Evolutionary conservation across 1,140 invertebrate species (phyloP).

Genomic region (Danaus melanippus): DNA sequence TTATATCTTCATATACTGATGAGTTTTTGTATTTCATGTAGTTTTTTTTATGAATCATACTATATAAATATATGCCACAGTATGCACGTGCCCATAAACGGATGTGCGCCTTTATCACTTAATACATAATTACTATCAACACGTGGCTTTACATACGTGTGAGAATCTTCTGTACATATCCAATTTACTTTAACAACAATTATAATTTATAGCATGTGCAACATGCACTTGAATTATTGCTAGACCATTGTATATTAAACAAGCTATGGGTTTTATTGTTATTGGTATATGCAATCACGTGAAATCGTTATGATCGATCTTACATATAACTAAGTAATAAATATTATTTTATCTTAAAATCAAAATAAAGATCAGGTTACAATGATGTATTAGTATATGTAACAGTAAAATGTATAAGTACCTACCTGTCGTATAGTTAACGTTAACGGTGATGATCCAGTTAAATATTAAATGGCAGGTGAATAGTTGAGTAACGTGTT

Average conservation of each 20-base stretch:
- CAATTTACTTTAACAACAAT: slow-evolving; percentile 2
- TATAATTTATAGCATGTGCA: slow-evolving; percentile 21
- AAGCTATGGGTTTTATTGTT: too few species aligned
- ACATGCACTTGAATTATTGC: slow-evolving; percentile 17
- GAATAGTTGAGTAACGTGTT: slow-evolving; percentile 27
- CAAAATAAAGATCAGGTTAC: too few species aligned
- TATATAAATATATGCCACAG: slow-evolving; percentile 5
- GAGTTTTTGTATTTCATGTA: slow-evolving; percentile 2
- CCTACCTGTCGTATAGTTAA: slow-evolving; percentile 1
- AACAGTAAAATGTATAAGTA: too few species aligned
- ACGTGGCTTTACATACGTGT: slow-evolving; percentile 44
- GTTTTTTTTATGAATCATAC: slow-evolving; percentile 2
- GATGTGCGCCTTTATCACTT: slow-evolving; percentile 39
- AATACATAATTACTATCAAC: slow-evolving; percentile 40
- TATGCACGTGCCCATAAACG: slow-evolving; percentile 36
- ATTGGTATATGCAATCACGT: too few species aligned
- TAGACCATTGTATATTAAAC: too few species aligned
- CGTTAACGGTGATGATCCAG: slow-evolving; percentile 18
- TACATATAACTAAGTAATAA: too few species aligned
- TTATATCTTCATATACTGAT: slow-evolving; percentile 6
- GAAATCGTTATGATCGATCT: too few species aligned
- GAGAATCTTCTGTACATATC: slow-evolving; percentile 15
- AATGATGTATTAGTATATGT: too few species aligned
- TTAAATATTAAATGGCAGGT: slow-evolving; percentile 22
- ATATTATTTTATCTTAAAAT: too few species aligned